Conservation (phyloP, 1,140 invertebrate species). For the Calliphora vicina region DNA sequence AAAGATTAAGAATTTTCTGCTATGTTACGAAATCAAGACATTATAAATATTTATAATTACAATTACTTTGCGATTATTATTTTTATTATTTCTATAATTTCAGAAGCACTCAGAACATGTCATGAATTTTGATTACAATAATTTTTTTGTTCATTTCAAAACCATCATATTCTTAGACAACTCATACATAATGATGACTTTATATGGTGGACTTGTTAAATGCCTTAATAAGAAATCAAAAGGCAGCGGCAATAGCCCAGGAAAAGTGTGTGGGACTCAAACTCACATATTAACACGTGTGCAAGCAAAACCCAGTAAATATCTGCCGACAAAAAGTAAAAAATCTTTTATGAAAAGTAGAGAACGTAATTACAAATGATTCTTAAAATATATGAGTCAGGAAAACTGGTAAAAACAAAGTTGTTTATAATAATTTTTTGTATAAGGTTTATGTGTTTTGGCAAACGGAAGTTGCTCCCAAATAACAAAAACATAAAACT, state of each 20-base stretch:
- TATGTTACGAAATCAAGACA: too few species aligned
- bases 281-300: background rate
- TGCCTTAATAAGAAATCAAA: background rate
- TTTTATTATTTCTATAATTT: background rate
- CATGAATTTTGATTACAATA: background rate
- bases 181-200: conserved; percentile 16
- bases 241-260: background rate
- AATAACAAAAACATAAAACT: background rate
- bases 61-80: conserved; percentile 10
- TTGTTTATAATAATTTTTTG: too few species aligned
- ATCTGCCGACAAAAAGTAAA: background rate
- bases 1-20: background rate
- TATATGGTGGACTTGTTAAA: background rate
- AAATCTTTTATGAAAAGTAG: background rate
- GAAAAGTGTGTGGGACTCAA: background rate
- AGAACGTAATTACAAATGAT: too few species aligned
- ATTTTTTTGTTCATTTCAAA: background rate
- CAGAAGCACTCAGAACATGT: background rate
- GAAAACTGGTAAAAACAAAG: too few species aligned
- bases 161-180: background rate
- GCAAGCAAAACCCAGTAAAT: background rate
- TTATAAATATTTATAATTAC: conserved; percentile 3
- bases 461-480: background rate
- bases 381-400: too few species aligned
- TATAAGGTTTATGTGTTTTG: too few species aligned